A percentile compares a stretch with the other conserved stretches of the same genome.
Conservation (phyloP, 2,797 vertebrate species). For the Gallinago solitaria region DNA sequence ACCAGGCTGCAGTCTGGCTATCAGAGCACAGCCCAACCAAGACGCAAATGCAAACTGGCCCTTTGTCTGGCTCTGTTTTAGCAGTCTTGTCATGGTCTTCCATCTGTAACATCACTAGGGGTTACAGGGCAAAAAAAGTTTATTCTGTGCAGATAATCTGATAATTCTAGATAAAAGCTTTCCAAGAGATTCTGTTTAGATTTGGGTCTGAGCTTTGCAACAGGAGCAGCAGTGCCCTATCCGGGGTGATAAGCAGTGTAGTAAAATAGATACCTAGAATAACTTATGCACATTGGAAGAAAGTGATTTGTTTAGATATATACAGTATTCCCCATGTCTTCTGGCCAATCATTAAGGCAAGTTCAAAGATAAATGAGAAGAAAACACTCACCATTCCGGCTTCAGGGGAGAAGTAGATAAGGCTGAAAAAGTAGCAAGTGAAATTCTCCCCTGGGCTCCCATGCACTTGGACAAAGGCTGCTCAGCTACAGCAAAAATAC, state of each 20-base stretch:
- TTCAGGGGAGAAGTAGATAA: slow-evolving; percentile 35
- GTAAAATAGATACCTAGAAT: neutral
- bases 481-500: neutral
- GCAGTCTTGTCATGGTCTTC: neutral
- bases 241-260: neutral
- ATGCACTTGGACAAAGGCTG: neutral
- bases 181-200: neutral
- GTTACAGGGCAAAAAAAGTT: neutral
- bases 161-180: neutral
- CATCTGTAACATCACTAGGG: neutral
- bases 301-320: slow-evolving; percentile 47
- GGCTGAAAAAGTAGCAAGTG: slow-evolving; percentile 47
- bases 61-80: neutral
- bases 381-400: neutral
- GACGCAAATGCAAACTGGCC: neutral
- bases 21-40: neutral
- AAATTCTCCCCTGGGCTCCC: slow-evolving; percentile 35
- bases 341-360: neutral
- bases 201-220: neutral
- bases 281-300: neutral
- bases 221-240: neutral
- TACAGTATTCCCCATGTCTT: neutral
- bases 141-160: slow-evolving; percentile 1
- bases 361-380: slow-evolving; percentile 50
- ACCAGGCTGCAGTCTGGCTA: neutral